Base-by-base conservation (phyloP, 2,797 vertebrate species). In the Rhabdophis nuchalis region DNA sequence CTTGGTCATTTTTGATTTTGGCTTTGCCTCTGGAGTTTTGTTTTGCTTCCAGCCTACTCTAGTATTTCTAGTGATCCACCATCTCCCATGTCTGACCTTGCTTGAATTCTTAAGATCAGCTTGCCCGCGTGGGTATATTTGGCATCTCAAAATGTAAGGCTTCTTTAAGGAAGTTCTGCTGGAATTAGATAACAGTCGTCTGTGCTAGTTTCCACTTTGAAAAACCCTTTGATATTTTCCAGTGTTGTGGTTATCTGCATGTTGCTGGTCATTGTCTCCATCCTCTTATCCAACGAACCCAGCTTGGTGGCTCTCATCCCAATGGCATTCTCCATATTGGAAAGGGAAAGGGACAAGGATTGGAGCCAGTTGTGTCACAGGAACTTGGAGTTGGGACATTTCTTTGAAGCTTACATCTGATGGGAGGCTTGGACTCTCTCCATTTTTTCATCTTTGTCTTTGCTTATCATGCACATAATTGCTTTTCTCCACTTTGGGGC, bases 401-500 rank as follows among this genome's bases (percentile, higher is more conserved):
- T 41, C 88, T 91, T 56, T 85, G 86, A 86, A 93, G 92, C 53
- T 91, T 54, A 86, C 54, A 87, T 92, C 68, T 92, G 91, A 86
- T 90, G 36, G 50, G 88, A 82, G 29, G 68, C 32, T 90, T 90
- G 89, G 91, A 90, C n/a, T 20, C 3, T 25, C 29, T 85, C 86
- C 91, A 88, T 89, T 32, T 88, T 60, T 85, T 86, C 88, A 88
- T 92, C 57, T 88, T 86, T 85, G 82, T 52, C 61, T 91, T 88
- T 52, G 23, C 36, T 88, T 90, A 90, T 86, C 68, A 88, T 13
- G 12, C n/a, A 52, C 86, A 88, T 52, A 52, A 85, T 92, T 88
- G 85, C 27, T 57, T 85, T 86, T 57, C 68, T 57, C 86, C 2
- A 52, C 54, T 16, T 90, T 91, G 64, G 85, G 88, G 54, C 64